Conservation (phyloP, 2,113 vertebrate genomes). For the Stercorarius parasiticus region DNA sequence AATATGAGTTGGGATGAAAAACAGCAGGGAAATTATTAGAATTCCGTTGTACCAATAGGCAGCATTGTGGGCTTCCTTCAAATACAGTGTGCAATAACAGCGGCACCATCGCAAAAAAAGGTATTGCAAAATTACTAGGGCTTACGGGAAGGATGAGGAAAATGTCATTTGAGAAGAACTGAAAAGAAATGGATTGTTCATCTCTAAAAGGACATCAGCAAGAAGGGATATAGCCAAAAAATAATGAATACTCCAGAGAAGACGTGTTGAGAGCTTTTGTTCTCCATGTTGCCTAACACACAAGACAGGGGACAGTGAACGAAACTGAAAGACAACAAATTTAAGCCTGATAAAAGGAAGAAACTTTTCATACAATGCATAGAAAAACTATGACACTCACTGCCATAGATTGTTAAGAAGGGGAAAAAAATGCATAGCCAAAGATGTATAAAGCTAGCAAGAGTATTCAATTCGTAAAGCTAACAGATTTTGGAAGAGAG, state of each 20-base stretch:
- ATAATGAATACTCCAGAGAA: not conserved
- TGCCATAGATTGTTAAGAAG: not conserved
- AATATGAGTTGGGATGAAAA: constrained; percentile 10
- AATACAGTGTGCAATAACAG: not conserved
- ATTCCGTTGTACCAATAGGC: not conserved
- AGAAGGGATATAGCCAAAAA: not conserved
- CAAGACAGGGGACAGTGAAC: not conserved
- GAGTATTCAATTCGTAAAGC: not conserved
- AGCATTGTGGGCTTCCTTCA: not conserved
- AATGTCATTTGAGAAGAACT: not conserved
- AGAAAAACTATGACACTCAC: not conserved
- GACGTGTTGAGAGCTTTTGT: not conserved
- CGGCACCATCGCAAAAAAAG: not conserved
- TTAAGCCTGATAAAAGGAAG: not conserved
- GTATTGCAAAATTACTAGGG: not conserved
- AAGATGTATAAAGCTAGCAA: not conserved
- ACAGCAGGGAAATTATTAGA: constrained; percentile 5
- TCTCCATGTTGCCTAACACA: not conserved
- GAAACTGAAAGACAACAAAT: not conserved
- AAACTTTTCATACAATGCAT: not conserved
- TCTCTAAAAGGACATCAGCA: not conserved
- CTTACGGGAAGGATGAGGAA: not conserved
- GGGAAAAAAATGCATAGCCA: not conserved
- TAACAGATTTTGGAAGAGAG: not conserved
- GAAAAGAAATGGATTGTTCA: not conserved